Evolutionary conservation across 1,140 invertebrate species (phyloP).

Genomic region (Dinoponera quadriceps): DNA sequence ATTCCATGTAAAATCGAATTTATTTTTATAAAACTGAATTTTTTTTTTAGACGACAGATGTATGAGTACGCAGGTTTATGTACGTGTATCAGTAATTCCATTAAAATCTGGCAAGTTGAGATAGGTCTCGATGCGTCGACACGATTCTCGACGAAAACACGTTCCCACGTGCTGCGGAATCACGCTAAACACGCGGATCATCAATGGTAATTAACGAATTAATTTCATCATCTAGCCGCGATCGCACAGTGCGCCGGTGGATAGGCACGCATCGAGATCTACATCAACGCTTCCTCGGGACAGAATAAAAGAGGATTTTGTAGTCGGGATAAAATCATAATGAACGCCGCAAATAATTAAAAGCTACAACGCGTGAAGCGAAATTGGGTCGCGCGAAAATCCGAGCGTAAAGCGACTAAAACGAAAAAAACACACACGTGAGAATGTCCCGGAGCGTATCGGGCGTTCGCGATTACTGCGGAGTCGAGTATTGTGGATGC

Average conservation of each 20-base stretch:
- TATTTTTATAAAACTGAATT: constrained; percentile 18
- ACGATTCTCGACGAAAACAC: not conserved
- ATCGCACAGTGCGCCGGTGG: not conserved
- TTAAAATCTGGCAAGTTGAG: constrained; percentile 30
- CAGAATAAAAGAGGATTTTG: constrained; percentile 9
- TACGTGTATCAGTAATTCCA: constrained; percentile 3
- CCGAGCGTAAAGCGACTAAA: not conserved
- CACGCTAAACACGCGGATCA: constrained; percentile 6
- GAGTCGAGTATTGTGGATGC: not conserved
- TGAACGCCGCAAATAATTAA: constrained; percentile 9
- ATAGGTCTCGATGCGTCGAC: not conserved
- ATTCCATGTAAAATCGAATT: constrained; percentile 26
- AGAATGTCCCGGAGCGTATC: not conserved
- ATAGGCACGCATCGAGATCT: constrained; percentile 11
- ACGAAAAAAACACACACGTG: constrained; percentile 3
- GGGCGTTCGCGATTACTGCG: not conserved
- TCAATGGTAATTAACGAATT: constrained; percentile 18
- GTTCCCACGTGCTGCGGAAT: not conserved
- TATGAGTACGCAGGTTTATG: no score
- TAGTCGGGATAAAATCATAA: constrained; percentile 16
- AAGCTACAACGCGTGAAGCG: constrained; percentile 2
- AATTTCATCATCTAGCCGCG: not conserved
- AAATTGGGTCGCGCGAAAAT: not conserved
- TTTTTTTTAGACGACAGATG: constrained; percentile 30
- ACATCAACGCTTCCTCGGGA: not conserved